Evolutionary conservation across 2,888 invertebrate genomes (phyloP).

Genomic region (Panopea generosa): DNA sequence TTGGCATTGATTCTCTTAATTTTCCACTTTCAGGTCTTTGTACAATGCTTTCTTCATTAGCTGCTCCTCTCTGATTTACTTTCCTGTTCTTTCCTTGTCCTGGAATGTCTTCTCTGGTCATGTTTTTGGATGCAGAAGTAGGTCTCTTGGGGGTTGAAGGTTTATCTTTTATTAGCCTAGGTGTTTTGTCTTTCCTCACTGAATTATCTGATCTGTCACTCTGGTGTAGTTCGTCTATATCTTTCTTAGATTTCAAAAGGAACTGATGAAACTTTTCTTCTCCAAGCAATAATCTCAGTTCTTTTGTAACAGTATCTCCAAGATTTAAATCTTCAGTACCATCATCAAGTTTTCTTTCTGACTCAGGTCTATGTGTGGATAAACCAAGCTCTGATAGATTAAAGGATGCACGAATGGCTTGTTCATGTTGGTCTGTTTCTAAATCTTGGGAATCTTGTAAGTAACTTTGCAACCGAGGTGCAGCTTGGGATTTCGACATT

Average conservation of each 20-base stretch:
- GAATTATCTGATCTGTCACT: conserved; percentile 36
- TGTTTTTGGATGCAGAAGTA: conserved; percentile 1
- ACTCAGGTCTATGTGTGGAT: conserved; percentile 76
- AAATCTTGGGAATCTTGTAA: conserved; percentile 62
- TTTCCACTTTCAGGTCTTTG: background rate
- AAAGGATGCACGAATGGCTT: conserved; percentile 42
- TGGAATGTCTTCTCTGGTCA: background rate
- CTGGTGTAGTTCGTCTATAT: conserved; percentile 69
- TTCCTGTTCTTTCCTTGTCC: background rate
- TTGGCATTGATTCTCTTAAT: background rate
- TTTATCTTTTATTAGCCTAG: conserved; percentile 41
- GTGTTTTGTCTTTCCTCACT: conserved; percentile 45
- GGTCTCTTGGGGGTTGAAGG: conserved; percentile 13
- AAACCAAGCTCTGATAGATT: conserved; percentile 71
- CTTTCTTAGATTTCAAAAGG: conserved; percentile 67
- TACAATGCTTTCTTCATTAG: too few species aligned
- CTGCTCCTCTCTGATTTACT: background rate
- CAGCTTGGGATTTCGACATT: conserved; percentile 26
- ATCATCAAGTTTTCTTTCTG: conserved; percentile 26
- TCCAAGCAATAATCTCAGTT: conserved; percentile 63
- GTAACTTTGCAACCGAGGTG: conserved; percentile 1
- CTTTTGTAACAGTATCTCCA: conserved; percentile 61
- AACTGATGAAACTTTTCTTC: conserved; percentile 74
- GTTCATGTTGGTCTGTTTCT: conserved; percentile 9
- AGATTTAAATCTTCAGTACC: conserved; percentile 55